Conservation (phyloP, 1,140 invertebrate species). For the Euglossa dilemma region DNA sequence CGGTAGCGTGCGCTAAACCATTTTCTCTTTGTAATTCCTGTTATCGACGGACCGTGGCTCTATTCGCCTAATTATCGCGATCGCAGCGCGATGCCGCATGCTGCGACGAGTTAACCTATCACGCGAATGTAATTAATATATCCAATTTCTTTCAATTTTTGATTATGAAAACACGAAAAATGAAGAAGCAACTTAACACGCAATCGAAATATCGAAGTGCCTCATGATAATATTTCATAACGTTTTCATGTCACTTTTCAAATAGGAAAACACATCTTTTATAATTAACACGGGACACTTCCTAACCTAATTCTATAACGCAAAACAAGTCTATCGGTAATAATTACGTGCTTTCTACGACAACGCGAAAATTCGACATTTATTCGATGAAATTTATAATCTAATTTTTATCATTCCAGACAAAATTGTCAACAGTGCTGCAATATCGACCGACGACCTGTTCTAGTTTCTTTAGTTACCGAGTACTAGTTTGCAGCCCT, state of each 20-base stretch:
- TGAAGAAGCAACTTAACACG: background rate
- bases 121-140: slow-evolving; percentile 30
- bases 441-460: slow-evolving; percentile 73
- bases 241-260: too few relatives aligned
- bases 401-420: background rate
- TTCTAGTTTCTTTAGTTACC: slow-evolving; percentile 60
- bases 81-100: background rate
- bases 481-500: background rate
- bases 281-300: too few relatives aligned
- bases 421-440: background rate
- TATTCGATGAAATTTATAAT: background rate
- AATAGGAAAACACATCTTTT: too few relatives aligned
- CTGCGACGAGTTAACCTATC: slow-evolving; percentile 31
- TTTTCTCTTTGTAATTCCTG: slow-evolving; percentile 43
- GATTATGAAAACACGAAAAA: background rate
- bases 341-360: too few relatives aligned
- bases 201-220: background rate
- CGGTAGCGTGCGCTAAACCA: slow-evolving; percentile 24
- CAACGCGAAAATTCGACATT: too few relatives aligned
- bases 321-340: too few relatives aligned
- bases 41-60: slow-evolving; percentile 18
- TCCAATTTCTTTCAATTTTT: background rate
- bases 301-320: too few relatives aligned
- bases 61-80: slow-evolving; percentile 40
- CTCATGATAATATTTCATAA: background rate